phyloP scores from a whole-genome alignment of 2,888 invertebrate genomes.

The Brenthis daphne region DNA sequence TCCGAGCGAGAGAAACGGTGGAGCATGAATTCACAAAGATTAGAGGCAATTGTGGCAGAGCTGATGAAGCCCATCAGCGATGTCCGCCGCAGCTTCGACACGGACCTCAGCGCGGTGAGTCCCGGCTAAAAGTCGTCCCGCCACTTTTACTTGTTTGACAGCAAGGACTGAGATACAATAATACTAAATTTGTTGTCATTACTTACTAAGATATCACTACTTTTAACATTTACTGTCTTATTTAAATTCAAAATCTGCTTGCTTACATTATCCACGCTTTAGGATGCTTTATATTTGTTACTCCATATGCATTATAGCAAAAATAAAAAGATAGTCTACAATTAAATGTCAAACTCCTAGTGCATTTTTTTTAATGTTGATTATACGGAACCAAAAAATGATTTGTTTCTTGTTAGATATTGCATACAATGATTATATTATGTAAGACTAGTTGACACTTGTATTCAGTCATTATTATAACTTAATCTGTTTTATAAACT shows the following conservation, averaged over 20 bases:
- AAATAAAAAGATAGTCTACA: not conserved
- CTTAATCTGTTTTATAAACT: too few relatives aligned
- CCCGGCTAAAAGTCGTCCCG: conserved; percentile 19
- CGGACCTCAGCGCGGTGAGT: conserved; percentile 72
- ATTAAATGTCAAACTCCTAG: not conserved
- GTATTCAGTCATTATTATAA: too few relatives aligned
- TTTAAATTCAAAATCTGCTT: not conserved
- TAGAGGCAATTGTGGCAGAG: conserved; percentile 73
- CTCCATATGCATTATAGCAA: too few relatives aligned
- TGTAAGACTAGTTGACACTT: conserved; percentile 2
- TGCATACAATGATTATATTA: conserved; percentile 5
- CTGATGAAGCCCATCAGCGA: conserved; percentile 73
- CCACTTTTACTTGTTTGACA: conserved; percentile 28
- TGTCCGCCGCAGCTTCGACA: conserved; percentile 69
- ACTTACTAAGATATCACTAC: not conserved
- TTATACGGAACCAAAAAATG: not conserved
- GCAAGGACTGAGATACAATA: conserved; percentile 1
- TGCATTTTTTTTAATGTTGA: conserved; percentile 6
- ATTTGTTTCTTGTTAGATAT: not conserved
- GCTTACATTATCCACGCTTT: not conserved
- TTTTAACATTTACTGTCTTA: not conserved
- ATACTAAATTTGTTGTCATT: conserved; percentile 9
- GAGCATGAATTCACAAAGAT: conserved; percentile 74
- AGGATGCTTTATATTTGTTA: too few relatives aligned
- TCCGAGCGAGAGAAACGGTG: conserved; percentile 66